phyloP scores from a whole-genome alignment of 1,140 invertebrate genomes.

The Frieseomelitta varia region DNA sequence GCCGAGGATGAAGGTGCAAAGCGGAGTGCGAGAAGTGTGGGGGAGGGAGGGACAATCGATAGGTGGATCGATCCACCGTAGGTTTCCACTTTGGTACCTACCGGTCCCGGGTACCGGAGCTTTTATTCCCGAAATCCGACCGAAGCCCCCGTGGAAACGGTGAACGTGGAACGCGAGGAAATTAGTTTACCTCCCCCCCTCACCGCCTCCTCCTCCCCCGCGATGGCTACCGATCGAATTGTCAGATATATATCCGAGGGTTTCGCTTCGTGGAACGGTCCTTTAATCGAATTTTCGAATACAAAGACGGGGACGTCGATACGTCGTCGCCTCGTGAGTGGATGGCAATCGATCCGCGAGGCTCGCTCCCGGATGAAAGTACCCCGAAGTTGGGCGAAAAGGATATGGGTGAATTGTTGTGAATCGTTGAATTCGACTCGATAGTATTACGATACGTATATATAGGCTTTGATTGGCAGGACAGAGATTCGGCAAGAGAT shows the following conservation, averaged over 20 bases:
- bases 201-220: too few relatives aligned
- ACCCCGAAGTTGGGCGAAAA: too few relatives aligned
- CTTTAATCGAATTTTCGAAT: slow-evolving; percentile 57
- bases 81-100: too few relatives aligned
- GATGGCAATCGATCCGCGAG: neutral
- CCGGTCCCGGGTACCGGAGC: neutral
- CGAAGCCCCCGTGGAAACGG: neutral
- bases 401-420: too few relatives aligned
- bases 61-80: neutral
- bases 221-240: slow-evolving; percentile 56
- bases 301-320: slow-evolving; percentile 2
- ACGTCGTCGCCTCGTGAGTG: neutral
- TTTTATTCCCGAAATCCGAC: neutral
- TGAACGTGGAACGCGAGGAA: slow-evolving; percentile 51
- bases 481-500: neutral
- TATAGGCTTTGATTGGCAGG: neutral
- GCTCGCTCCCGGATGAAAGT: too few relatives aligned
- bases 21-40: too few relatives aligned
- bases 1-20: neutral
- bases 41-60: too few relatives aligned
- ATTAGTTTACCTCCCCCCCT: slow-evolving; percentile 63
- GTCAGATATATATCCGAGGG: slow-evolving; percentile 57
- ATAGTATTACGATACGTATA: neutral
- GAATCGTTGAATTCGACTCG: neutral
- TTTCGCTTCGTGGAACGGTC: slow-evolving; percentile 47